Base-by-base conservation (phyloP, 2,113 vertebrate species). In the Monarcha castaneiventris region DNA sequence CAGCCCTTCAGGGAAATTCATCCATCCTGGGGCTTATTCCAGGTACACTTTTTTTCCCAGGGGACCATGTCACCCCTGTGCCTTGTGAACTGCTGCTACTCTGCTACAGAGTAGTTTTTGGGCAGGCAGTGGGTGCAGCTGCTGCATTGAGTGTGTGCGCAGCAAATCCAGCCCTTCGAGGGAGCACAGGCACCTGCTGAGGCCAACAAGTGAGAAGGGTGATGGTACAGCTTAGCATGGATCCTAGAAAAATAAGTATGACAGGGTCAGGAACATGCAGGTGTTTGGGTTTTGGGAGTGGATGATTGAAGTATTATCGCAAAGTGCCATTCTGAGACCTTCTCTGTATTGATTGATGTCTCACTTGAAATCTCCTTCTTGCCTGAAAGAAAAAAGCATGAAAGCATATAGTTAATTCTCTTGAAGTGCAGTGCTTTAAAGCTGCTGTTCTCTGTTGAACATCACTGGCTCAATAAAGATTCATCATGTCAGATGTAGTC, bases 331-430 rank as follows among this genome's bases (percentile, higher is more conserved):
- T 93, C 61, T 56, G 83, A 93, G 72, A 77, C 83, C 76, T 76
- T 87, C 39, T 72, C 41, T 86, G 1, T 61, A 16, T 48, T 90
- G 90, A 92, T 68, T 92, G 83, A 87, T 84, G 76, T 90, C 83
- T 93, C 80, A 56, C 90, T 95, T 90, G 73, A 93, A 96, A 90
- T 78, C 52, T 79, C 69, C 44, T 82, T 22, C 59, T 86, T 84
- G 35, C 64, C 88, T 75, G 61, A 54, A 87, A 87, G 79, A 67
- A 86, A 86, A 84, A 86, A 51, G 23, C 2, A 0, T 76, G 54
- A 85, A 68, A 81, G 27, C 46, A 41, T 93, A 48, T 62, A 73
- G 72, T 87, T 94, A 87, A 87, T 93, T 93, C 54, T 81, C 49
- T 84, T 68, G 49, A 41, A 89, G 37, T 30, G 29, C 73, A 81